Evolutionary conservation across 2,113 vertebrate species (phyloP).

Genomic region (Chaetorhynchus papuensis): DNA sequence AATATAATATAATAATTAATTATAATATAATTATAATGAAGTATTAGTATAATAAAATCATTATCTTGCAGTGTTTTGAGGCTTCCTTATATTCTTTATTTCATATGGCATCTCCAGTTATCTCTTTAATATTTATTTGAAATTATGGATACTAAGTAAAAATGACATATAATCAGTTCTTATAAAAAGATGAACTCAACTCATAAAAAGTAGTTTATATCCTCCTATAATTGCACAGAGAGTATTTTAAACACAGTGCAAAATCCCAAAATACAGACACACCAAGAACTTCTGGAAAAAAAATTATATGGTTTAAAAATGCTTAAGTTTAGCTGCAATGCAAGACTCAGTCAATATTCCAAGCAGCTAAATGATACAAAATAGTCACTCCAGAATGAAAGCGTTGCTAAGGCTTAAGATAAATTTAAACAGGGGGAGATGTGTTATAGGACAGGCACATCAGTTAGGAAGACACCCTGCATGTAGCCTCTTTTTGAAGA

Average conservation of each 20-base stretch:
- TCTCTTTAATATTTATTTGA: conserved; percentile 85
- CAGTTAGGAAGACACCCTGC: background rate
- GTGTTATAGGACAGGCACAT: background rate
- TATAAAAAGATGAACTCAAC: background rate
- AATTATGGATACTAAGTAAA: conserved; percentile 67
- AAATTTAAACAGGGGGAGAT: background rate
- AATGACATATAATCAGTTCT: background rate
- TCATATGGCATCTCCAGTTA: conserved; percentile 84
- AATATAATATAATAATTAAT: background rate
- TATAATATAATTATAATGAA: background rate
- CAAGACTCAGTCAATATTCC: background rate
- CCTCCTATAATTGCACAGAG: background rate
- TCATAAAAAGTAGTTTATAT: background rate
- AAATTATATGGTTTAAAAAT: background rate
- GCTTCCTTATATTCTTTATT: conserved; percentile 92
- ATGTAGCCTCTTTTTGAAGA: background rate
- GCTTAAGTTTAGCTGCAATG: rapidly evolving
- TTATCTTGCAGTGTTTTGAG: conserved; percentile 91
- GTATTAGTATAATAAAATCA: background rate
- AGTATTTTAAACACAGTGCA: background rate
- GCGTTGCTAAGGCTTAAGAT: background rate
- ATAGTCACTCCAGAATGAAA: background rate
- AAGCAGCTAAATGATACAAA: background rate
- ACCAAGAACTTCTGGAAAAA: background rate
- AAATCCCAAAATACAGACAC: background rate